Conservation (phyloP, 2,888 invertebrate genomes). For the Brenthis daphne region DNA sequence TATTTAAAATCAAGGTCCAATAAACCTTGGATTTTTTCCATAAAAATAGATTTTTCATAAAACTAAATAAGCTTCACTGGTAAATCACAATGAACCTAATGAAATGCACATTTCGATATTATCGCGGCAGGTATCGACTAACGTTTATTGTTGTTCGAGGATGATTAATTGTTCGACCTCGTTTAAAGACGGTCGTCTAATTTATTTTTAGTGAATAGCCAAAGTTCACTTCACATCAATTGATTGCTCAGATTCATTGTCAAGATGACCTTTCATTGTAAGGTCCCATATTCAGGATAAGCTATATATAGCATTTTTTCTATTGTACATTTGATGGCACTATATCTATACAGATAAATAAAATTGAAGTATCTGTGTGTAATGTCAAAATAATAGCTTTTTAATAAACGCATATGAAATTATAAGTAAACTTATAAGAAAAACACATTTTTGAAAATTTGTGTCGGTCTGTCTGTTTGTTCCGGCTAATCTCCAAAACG, state of each 20-base stretch:
- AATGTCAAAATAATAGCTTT: too few relatives aligned
- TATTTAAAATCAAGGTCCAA: not conserved
- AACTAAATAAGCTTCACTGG: not conserved
- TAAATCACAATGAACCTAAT: slow-evolving; percentile 3
- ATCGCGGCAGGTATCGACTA: slow-evolving; percentile 2
- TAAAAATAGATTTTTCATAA: not conserved
- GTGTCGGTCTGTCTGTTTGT: too few relatives aligned
- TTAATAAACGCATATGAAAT: too few relatives aligned
- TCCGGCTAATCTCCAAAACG: too few relatives aligned
- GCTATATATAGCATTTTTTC: not conserved
- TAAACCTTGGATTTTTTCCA: too few relatives aligned
- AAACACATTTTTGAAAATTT: too few relatives aligned
- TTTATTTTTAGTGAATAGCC: slow-evolving; percentile 26
- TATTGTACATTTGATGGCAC: too few relatives aligned
- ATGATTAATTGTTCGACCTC: slow-evolving; percentile 28
- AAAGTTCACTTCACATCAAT: slow-evolving; percentile 17
- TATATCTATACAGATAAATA: too few relatives aligned
- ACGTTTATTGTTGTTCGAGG: slow-evolving; percentile 13
- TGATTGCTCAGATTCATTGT: slow-evolving; percentile 1
- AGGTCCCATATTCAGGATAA: not conserved
- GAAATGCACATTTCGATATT: slow-evolving; percentile 1
- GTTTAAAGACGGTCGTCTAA: slow-evolving; percentile 21
- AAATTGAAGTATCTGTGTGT: too few relatives aligned
- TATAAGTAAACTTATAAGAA: too few relatives aligned
- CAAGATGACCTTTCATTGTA: not conserved